Base-by-base conservation (phyloP, 2,888 invertebrate species). In the Patella pellucida region DNA sequence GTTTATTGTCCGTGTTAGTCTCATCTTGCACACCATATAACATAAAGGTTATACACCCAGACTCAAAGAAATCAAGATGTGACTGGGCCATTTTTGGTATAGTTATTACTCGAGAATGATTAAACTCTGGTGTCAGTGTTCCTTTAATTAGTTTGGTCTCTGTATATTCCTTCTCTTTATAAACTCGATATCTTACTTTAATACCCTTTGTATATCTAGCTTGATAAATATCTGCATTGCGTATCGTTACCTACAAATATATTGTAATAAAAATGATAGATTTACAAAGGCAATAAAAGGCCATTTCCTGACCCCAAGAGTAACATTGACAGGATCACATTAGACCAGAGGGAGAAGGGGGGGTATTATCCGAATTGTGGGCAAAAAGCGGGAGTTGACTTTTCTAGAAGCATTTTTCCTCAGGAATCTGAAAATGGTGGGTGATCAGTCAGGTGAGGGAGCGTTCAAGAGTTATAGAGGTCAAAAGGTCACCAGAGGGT, bases 21-120 rank as follows among this genome's bases (percentile, higher is more conserved):
- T 91, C 91, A 71, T 90, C 90, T 77, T 91, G 91, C n/a, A 84
- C 83, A 0, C 88, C 91, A 78, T 89, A 90, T 4, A 91, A 83
- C 71, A 85, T 78, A 80, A 91, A 90, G 15, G 90, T 90, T 70
- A 91, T 88, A 81, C 87, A 88, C 27, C 90, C 88, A 27, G 79
- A 79, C 71, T 90, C 89, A 79, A 91, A 91, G 82, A 88, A 91
- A 23, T 88, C 87, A 51, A 91, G 82, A 81, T 90, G 90, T n/a
- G 90, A 88, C 76, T 87, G 83, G 14, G 83, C 86, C 23, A 90
- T 81, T 41, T 82, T 83, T 27, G 81, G 76, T 72, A 90, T 87
- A 41, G 86, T 79, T 72, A 90, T 83, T 51, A 89, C 81, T 78
- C 87, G 86, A 51, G 85, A 83, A 82, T 88, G 89, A 76, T 89